Base-by-base conservation (phyloP, 2,113 vertebrate genomes). In the Lamprologus ornatipinnis region DNA sequence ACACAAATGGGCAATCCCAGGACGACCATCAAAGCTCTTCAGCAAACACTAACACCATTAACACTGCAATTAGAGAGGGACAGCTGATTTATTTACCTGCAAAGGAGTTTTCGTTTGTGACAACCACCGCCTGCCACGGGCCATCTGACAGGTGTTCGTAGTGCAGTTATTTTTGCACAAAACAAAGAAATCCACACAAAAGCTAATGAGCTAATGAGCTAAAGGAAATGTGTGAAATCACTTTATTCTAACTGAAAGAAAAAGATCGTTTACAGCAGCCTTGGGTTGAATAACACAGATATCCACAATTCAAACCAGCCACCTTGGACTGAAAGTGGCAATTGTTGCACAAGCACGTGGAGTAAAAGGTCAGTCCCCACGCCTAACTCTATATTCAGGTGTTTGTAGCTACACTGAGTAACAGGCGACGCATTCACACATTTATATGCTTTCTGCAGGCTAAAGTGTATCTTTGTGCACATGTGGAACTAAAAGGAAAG, bases 71-170 rank as follows among this genome's bases (percentile, higher is more conserved):
- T 78, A 81, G 80, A 47, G 65, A 33, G 17, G 19, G 23, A 6
- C 1, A 2, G 53, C 73, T 88, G 91, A 93, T 86, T 91, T 84
- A 87, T 92, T 78, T 81, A 86, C 79, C 51, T 68, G 54, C n/a
- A 2, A 82, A 14, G 47, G 51, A 19, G 12, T 17, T 79, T 78
- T 21, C 70, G 15, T 51, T 31, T 35, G 45, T 60, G 55, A 42
- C 54, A 85, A 81, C 80, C 63, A 28, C 78, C 5, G 10, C 42
- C 81, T 17, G 15, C 78, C 28, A 21, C 14, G 12, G 68, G 10
- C 31, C 35, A 37, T 21, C 57, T 45, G 57, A 80, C 42, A 42
- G 57, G 26, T 54, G 51, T 31, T 49, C 17, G 54, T 60, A 55
- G 54, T 26, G 23, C 63, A 79, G 45, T n/a, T 26, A 31, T 23